phyloP scores from a whole-genome alignment of 2,113 vertebrate species.

The Noctilio leporinus region DNA sequence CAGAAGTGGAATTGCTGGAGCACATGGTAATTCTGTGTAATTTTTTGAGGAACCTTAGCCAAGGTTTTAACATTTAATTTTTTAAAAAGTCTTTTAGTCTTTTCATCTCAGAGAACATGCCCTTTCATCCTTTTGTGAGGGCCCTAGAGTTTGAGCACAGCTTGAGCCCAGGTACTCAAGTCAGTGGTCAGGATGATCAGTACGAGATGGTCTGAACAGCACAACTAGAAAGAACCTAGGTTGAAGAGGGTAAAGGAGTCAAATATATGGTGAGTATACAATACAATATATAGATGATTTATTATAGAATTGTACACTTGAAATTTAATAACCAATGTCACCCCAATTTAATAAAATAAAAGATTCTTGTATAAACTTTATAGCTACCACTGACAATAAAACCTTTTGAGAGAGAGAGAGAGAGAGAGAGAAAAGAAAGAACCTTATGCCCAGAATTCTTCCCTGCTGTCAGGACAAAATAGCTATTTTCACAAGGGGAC shows the following conservation, averaged over 20 bases:
- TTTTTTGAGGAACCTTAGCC: neutral
- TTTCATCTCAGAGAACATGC: neutral
- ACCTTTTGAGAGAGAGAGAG: neutral
- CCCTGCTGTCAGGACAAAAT: neutral
- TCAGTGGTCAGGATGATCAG: neutral
- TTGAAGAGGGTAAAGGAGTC: neutral
- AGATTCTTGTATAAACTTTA: neutral
- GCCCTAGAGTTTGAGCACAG: neutral
- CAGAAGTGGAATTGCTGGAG: neutral
- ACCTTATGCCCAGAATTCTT: neutral
- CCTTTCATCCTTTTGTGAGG: neutral
- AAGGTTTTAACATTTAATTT: neutral
- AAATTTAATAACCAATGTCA: neutral
- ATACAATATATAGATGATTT: neutral
- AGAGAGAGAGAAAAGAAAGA: neutral
- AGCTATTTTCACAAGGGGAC: neutral
- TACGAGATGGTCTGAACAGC: neutral
- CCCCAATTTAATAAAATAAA: neutral
- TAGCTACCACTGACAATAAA: neutral
- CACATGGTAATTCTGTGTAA: neutral
- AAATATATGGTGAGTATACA: neutral
- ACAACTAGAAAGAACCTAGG: neutral
- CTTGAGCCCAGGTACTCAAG: neutral
- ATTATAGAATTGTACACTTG: neutral
- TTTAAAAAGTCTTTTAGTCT: neutral